Percentiles rank a stretch among this genome's conserved stretches.
Conservation (phyloP, 2,888 invertebrate genomes). For the Caenorhabditis panamensis region DNA sequence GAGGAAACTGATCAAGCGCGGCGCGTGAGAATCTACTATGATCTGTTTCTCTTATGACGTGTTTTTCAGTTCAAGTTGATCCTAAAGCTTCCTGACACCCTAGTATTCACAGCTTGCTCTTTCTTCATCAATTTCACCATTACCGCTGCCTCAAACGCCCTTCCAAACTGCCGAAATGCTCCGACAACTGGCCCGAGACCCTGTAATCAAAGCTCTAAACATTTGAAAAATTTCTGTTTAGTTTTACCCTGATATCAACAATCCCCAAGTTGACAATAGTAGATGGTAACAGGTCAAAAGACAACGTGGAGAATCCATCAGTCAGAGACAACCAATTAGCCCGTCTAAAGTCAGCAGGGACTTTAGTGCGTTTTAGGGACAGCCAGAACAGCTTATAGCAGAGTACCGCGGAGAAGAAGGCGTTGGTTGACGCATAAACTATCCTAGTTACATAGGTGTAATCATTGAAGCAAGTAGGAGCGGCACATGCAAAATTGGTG, state of each 20-base stretch:
- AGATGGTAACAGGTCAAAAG: conserved; percentile 33
- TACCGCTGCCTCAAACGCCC: conserved; percentile 29
- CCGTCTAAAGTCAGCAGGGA: neutral
- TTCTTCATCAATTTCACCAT: conserved; percentile 44
- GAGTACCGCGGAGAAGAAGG: conserved; percentile 11
- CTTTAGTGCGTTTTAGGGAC: conserved; percentile 1
- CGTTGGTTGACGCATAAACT: conserved; percentile 20
- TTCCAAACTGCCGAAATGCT: conserved; percentile 23
- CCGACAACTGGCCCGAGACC: conserved; percentile 30
- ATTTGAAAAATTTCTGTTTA: neutral
- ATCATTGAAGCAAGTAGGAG: conserved; percentile 12
- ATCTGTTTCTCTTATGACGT: neutral
- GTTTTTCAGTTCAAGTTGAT: neutral
- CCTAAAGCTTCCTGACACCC: neutral
- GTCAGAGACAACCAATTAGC: conserved; percentile 39
- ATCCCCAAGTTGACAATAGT: conserved; percentile 11
- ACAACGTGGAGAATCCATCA: conserved; percentile 31
- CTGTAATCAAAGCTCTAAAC: conserved; percentile 11
- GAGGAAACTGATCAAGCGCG: neutral
- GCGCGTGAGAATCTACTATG: neutral
- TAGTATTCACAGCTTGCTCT: neutral
- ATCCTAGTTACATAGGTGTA: conserved; percentile 4
- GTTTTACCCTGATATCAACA: conserved; percentile 15
- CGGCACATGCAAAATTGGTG: conserved; percentile 22
- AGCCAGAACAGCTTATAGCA: conserved; percentile 19